phyloP scores from a whole-genome alignment of 2,888 invertebrate species.

The Mythimna ferrago region DNA sequence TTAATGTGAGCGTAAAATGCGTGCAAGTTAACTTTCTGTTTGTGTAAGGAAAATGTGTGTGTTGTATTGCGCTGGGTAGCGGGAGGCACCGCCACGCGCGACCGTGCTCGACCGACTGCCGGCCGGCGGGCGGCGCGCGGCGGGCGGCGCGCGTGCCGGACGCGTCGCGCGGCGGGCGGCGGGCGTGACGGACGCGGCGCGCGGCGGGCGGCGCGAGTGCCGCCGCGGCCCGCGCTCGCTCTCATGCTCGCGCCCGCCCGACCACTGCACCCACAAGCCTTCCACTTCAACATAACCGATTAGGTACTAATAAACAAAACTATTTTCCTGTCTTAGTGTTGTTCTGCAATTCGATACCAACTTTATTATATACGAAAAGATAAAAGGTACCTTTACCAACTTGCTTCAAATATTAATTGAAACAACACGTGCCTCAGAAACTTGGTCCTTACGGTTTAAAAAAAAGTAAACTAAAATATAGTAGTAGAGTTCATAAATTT shows the following conservation, averaged over 20 bases:
- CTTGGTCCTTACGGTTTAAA: neutral
- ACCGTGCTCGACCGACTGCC: slow-evolving; percentile 61
- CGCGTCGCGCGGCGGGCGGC: slow-evolving; percentile 28
- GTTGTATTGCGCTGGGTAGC: slow-evolving; percentile 40
- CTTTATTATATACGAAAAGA: neutral
- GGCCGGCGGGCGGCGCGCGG: slow-evolving; percentile 28
- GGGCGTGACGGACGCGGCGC: slow-evolving; percentile 14
- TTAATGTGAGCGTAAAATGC: slow-evolving; percentile 39
- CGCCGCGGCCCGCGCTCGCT: slow-evolving; percentile 25
- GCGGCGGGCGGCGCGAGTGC: slow-evolving; percentile 28
- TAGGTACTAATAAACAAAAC: slow-evolving; percentile 41
- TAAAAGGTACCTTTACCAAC: neutral
- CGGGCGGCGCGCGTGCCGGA: slow-evolving; percentile 11
- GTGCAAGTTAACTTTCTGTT: slow-evolving; percentile 55
- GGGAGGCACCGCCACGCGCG: slow-evolving; percentile 57
- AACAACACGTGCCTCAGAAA: slow-evolving; percentile 6
- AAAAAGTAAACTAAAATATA: slow-evolving; percentile 15
- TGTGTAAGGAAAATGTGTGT: slow-evolving; percentile 34
- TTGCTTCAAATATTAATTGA: slow-evolving; percentile 3
- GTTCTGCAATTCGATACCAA: slow-evolving; percentile 1
- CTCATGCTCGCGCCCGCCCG: slow-evolving; percentile 45
- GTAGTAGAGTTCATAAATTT: slow-evolving; percentile 24
- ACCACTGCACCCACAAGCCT: slow-evolving; percentile 35
- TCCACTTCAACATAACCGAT: slow-evolving; percentile 32
- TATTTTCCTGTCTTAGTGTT: slow-evolving; percentile 14